These are phyloP conservation scores for Aspidiotus rigidus DNA, from an alignment of 2,888 invertebrate species.

Conservation along the genomic window DNA sequence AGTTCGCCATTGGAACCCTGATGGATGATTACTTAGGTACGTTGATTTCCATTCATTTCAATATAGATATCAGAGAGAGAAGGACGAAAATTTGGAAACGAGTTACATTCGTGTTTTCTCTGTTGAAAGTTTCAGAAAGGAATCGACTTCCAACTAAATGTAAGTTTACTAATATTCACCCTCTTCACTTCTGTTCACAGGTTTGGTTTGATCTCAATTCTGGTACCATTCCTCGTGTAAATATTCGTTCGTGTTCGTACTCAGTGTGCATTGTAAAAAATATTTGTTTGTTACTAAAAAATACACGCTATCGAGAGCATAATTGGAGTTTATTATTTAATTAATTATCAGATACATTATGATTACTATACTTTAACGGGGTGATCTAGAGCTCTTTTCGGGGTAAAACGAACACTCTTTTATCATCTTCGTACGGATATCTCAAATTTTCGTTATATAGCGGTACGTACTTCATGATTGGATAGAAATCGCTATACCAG, in stretches of 20 bases:
- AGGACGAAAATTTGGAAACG: not conserved
- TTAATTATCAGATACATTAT: not conserved
- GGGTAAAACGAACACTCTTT: not conserved
- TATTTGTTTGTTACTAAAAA: not conserved
- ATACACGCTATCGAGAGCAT: not conserved
- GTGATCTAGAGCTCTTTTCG: not conserved
- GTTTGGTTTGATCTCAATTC: not conserved
- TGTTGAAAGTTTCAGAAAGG: not conserved
- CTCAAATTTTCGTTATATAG: not conserved
- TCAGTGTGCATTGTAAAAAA: not conserved
- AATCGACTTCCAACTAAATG: not conserved
- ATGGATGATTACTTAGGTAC: constrained; percentile 96
- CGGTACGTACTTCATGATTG: not conserved
- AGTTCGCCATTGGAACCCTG: constrained; percentile 97
- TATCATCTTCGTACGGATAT: constrained; percentile 11
- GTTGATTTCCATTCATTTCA: constrained; percentile 5
- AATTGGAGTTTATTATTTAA: not conserved
- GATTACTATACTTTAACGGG: not conserved
- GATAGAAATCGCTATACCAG: not conserved
- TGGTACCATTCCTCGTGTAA: too few species aligned
- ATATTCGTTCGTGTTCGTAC: too few species aligned
- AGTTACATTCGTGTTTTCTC: too few species aligned
- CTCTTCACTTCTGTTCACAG: not conserved
- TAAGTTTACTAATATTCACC: not conserved
- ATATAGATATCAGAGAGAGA: not conserved